Evolutionary conservation across 2,113 vertebrate genomes (phyloP).

Genomic region (Salvator merianae): DNA sequence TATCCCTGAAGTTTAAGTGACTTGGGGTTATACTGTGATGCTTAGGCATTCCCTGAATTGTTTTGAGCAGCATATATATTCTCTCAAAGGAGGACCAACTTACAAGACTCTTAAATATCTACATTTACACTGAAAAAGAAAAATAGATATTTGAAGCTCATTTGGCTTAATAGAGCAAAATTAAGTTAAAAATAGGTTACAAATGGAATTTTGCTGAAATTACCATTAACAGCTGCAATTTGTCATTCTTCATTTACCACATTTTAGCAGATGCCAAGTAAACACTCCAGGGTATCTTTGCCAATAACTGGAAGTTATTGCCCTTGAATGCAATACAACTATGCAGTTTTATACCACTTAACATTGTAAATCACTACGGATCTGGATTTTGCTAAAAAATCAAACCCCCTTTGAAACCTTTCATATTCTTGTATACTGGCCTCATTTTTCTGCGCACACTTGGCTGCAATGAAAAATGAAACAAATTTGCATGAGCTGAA

Average conservation of each 20-base stretch:
- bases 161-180: neutral
- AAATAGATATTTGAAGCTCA: slow-evolving; percentile 13
- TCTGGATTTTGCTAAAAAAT: neutral
- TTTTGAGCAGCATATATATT: too few species aligned
- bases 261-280: slow-evolving; percentile 19
- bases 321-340: slow-evolving; percentile 1
- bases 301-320: neutral
- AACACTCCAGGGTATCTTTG: neutral
- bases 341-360: slow-evolving; percentile 2
- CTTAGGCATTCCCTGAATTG: too few species aligned
- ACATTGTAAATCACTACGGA: neutral
- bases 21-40: too few species aligned
- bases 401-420: neutral
- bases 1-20: too few species aligned
- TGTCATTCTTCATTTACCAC: slow-evolving; percentile 11
- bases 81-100: neutral
- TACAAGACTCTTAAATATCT: neutral
- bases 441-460: neutral
- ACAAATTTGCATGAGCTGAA: slow-evolving; percentile 7
- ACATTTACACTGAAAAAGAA: slow-evolving; percentile 9
- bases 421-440: neutral
- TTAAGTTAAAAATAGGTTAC: slow-evolving; percentile 6
- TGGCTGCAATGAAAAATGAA: slow-evolving; percentile 10
- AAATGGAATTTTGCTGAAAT: slow-evolving; percentile 18
- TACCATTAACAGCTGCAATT: slow-evolving; percentile 21